Evolutionary conservation across 2,797 vertebrate genomes (phyloP).

Genomic region (Xiphorhynchus erythropygius): DNA sequence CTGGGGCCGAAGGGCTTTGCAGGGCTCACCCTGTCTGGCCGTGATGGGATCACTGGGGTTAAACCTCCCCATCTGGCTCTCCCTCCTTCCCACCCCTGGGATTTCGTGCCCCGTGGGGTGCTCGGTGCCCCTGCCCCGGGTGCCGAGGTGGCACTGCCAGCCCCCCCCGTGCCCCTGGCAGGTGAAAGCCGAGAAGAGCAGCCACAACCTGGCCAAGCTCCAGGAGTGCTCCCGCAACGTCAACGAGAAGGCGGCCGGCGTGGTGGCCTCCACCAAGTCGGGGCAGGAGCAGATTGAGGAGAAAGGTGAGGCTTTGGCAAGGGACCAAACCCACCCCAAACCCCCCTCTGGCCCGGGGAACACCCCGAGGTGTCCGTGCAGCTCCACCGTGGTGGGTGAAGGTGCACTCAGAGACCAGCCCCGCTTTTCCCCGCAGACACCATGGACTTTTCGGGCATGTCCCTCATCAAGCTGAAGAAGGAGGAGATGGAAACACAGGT

Average conservation of each 20-base stretch:
- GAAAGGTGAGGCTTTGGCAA: slow-evolving; percentile 74
- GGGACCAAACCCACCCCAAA: accelerated
- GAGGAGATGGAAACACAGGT: slow-evolving; percentile 98
- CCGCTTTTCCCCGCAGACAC: slow-evolving; percentile 78
- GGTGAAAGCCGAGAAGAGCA: slow-evolving; percentile 92
- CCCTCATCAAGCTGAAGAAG: slow-evolving; percentile 92
- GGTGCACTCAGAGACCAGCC: accelerated
- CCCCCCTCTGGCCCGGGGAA: accelerated
- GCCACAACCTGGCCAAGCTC: slow-evolving; percentile 83
- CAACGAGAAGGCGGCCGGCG: slow-evolving; percentile 91
- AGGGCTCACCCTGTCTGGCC: background rate
- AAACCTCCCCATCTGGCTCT: background rate
- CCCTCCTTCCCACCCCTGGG: background rate
- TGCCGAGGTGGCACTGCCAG: background rate
- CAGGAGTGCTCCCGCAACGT: slow-evolving; percentile 91
- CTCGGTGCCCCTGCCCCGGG: accelerated
- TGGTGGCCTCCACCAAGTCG: slow-evolving; percentile 92
- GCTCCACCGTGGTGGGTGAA: accelerated
- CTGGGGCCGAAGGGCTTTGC: background rate
- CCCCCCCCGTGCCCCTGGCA: slow-evolving; percentile 1
- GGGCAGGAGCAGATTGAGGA: slow-evolving; percentile 93
- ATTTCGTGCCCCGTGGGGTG: no score
- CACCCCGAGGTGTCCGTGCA: accelerated
- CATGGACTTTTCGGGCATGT: slow-evolving; percentile 97
- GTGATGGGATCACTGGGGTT: background rate